Base-by-base conservation (phyloP, 2,113 vertebrate species). In the Ovis canadensis region DNA sequence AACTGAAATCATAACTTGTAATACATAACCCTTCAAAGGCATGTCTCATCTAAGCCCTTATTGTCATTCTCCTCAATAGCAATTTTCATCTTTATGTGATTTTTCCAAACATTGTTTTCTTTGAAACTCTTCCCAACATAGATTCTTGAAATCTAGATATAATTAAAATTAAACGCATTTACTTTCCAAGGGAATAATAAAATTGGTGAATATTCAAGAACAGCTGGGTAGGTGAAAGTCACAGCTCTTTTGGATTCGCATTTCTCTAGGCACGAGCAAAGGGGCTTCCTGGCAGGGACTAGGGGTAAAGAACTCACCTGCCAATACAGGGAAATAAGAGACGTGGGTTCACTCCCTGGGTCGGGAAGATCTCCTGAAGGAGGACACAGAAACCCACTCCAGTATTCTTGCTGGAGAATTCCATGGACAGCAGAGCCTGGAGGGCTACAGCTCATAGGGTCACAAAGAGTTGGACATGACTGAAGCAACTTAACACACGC, bases 381-480 rank as follows among this genome's bases (percentile, higher is more conserved):
- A 77, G 40, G 40, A 14, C 40, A 77, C 71, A 77, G 71, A 25
- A 77, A 43, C 71, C 40, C 12, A 77, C 3, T 77, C 40, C 71
- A 43, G 23, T 40, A 43, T 43, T 43, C 40, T 77, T 43, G 23
- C 40, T 77, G 40, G 40, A 77, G 5, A 77, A 77, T 77, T 27
- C 40, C 71, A 77, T 43, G 71, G 71, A 14, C 40, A 77, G 36
- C 7, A 3, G 71, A 77, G 23, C 23, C 71, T 77, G 71, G 40
- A 14, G 71, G 6, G 12, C 71, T 43, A 77, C 23, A 77, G 21
- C 40, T 27, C 40, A 14, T 77, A 43, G 12, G 3, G 40, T 27
- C 12, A 0, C 71, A 43, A 27, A 43, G 71, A 77, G 36, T 27
- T 14, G 40, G 71, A 43, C 23, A 43, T 0, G 23, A 77, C 12